These are phyloP conservation scores for Phalanger gymnotis DNA, from an alignment of 2,797 vertebrate genomes.

Conservation along the genomic window DNA sequence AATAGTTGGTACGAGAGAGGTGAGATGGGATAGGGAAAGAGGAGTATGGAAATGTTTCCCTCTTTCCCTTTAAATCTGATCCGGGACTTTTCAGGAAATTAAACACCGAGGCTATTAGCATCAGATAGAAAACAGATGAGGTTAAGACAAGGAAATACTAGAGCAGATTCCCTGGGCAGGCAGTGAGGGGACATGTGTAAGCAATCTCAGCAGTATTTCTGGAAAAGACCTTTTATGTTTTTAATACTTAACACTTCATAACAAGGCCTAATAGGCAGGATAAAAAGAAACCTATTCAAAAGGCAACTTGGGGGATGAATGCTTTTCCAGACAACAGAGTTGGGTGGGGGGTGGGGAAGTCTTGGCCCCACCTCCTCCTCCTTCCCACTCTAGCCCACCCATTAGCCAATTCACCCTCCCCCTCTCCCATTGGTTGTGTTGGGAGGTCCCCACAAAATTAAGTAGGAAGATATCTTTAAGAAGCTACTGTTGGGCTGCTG, in stretches of 20 bases:
- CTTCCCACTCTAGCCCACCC: slow-evolving; percentile 16
- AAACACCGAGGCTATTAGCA: slow-evolving; percentile 86
- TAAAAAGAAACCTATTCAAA: slow-evolving; percentile 82
- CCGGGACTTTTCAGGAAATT: slow-evolving; percentile 87
- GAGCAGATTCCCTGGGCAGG: slow-evolving; percentile 80
- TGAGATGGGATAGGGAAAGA: slow-evolving; percentile 52
- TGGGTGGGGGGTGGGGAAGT: slow-evolving; percentile 30
- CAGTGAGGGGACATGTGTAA: slow-evolving; percentile 85
- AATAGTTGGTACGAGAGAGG: slow-evolving; percentile 45
- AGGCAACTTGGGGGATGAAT: slow-evolving; percentile 76
- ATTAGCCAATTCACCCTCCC: not conserved
- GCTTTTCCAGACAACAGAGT: slow-evolving; percentile 82
- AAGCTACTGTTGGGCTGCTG: not conserved
- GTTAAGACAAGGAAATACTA: slow-evolving; percentile 78
- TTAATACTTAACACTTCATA: slow-evolving; percentile 91
- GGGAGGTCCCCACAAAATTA: not conserved
- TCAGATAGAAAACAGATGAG: slow-evolving; percentile 90
- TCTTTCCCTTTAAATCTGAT: slow-evolving; percentile 85
- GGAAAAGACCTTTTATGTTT: slow-evolving; percentile 88
- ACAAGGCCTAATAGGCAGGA: slow-evolving; percentile 86
- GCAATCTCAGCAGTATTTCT: slow-evolving; percentile 87
- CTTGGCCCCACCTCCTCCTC: slow-evolving; percentile 44
- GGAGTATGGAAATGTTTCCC: slow-evolving; percentile 68
- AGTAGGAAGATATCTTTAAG: not conserved
- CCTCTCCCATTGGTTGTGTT: slow-evolving; percentile 2